Evolutionary conservation across 2,888 invertebrate genomes (phyloP), one percentile per base, ranked within the genome.

Genomic region (Eristalinus sepulchralis): DNA sequence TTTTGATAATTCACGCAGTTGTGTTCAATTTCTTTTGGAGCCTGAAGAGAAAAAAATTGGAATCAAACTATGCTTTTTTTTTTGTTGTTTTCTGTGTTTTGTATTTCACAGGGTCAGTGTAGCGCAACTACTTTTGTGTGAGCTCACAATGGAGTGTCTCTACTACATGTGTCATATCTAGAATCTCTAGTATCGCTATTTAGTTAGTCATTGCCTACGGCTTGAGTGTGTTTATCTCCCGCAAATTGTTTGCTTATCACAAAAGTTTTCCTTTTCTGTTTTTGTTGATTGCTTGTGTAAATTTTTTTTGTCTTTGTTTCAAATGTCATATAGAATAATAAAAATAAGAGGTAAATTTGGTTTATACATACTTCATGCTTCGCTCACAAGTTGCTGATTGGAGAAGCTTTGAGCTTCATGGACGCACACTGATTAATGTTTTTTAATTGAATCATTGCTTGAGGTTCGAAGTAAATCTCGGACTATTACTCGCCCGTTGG

Each of bases 241-340:
- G 70, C 71, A 68, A 79, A 70, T 60, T 82, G 36, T 63, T 73
- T 77, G 76, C 76, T 83, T 83, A 82, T 77, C 82, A 72, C 53
- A 33, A 64, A 47, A 33, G 53, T 20, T 59, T 60, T 67, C 24
- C 8, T 27, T 68, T 27, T 39, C 55, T 63, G 53, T 47, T 39
- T 57, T 47, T 4, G 34, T 13, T 47, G 22, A 17, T 72, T 62
- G 33, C 39, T 64, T 75, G 55, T 77, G 47, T 71, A 34, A 68
- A 33, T 27, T 13, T 60, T 13, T 60, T 55, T 75, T 81, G 81
- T 81, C 20, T 70, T 81, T 75, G 55, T 68, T 55, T 17, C 9
- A 33, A 62, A 36, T 59, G 60, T 67, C 53, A 20, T 31, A 13
- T 55, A 31, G 33, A 59, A 39, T 59, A 57, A 67, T n/a, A n/a